Evolutionary conservation across 1,140 invertebrate species (phyloP), one percentile per base, ranked within the genome.

Genomic region (Copidosoma floridanum): DNA sequence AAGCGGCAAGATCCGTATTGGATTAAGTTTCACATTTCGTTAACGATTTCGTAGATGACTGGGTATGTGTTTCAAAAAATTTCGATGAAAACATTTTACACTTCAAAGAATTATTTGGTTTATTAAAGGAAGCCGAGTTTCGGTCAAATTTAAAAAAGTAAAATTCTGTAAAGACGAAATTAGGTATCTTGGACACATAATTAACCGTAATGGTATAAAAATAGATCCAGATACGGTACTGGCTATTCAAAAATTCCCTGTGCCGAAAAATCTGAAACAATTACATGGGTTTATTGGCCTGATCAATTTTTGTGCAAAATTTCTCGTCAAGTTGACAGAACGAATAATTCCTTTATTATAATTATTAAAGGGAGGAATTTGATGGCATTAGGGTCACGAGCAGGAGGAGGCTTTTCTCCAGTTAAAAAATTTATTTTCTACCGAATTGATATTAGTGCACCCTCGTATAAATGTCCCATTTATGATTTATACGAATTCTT

Each of bases 241-340:
- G 10, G 5, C 7, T 12, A 41, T 35, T 41, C 35, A n/a, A 35
- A 23, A 55, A 18, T 55, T 35, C 41, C 32, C 52, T 7, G 12
- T 12, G 12, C 40, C 40, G 16, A 6, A n/a, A 6, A 41, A 41
- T 41, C 5, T n/a, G 0, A 41, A 0, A 6, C 10, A 41, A 16
- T 10, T 41, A 10, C 12, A 20, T 12, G 46, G 60, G 4, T 62
- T 62, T 20, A 12, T 62, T 0, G 60, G 47, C 26, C n/a, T 41
- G 2, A 50, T 61, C 7, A 55, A 55, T 23, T 61, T 61, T 23
- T 55, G 54, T 50, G 14, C 46, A 1, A 50, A 43, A 35, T 55
- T 50, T 20, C 35, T 41, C 1, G 24, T 27, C 12, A 29, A 47
- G 16, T 21, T 46, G 14, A 27, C 58, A 37, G 26, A 61, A 23